Conservation (phyloP, 1,140 invertebrate genomes). For the Pseudomyrmex pallidus region DNA sequence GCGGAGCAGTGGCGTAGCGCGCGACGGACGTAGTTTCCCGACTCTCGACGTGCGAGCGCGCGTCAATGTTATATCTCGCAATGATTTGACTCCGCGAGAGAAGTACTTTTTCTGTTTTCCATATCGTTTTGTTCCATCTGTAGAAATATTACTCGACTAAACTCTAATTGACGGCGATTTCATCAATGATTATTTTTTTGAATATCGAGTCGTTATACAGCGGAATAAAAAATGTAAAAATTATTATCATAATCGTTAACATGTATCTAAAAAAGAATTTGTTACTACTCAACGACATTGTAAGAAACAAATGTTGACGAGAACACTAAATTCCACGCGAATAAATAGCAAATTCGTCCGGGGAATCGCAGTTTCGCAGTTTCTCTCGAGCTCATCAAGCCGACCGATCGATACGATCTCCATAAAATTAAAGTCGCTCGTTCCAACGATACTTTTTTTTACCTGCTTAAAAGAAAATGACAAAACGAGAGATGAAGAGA, state of each 20-base stretch:
- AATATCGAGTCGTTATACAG: background rate
- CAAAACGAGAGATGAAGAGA: background rate
- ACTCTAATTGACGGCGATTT: slow-evolving; percentile 1
- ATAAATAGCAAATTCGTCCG: background rate
- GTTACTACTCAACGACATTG: no score
- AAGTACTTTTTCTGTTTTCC: no score
- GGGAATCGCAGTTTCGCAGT: background rate
- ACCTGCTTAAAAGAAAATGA: slow-evolving; percentile 13
- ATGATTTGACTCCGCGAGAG: no score
- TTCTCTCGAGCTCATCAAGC: slow-evolving; percentile 27
- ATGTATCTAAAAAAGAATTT: no score
- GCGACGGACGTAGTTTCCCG: background rate
- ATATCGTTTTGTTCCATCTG: no score
- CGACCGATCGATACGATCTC: slow-evolving; percentile 37
- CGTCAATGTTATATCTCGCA: no score
- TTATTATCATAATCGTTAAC: no score
- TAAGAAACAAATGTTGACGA: background rate
- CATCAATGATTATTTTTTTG: slow-evolving; percentile 8
- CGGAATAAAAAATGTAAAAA: background rate
- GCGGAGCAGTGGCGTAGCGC: slow-evolving; percentile 9
- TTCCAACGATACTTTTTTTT: slow-evolving; percentile 4
- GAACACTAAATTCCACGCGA: background rate
- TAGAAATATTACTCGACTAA: slow-evolving; percentile 30
- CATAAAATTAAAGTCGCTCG: slow-evolving; percentile 36
- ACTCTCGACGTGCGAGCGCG: background rate